Percentiles rank a stretch among this genome's conserved stretches.
Conservation (phyloP, 1,140 invertebrate genomes). For the Zaprionus davidi region DNA sequence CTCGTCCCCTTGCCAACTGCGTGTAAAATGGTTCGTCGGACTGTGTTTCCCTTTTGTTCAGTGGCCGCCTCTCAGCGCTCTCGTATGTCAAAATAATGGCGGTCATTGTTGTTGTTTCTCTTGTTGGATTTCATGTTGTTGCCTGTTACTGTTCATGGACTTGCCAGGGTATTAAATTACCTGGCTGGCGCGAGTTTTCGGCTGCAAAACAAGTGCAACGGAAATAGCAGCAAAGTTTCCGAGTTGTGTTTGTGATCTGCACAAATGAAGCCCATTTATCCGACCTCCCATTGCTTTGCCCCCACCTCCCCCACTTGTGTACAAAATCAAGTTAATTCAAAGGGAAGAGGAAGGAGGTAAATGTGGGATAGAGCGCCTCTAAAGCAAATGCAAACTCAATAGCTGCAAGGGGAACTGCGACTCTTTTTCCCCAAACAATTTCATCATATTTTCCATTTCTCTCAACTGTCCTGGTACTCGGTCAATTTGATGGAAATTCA, state of each 20-base stretch:
- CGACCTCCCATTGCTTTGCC: neutral
- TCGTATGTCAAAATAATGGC: conserved; percentile 80
- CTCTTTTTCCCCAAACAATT: neutral
- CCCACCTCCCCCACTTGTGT: neutral
- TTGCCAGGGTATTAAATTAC: conserved; percentile 38
- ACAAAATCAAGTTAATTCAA: neutral
- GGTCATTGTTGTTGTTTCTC: conserved; percentile 49
- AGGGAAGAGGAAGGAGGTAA: too few species aligned
- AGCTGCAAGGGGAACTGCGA: neutral
- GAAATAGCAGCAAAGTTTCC: conserved; percentile 20
- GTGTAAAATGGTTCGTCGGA: conserved; percentile 46
- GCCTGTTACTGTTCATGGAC: conserved; percentile 20
- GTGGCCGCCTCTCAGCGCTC: conserved; percentile 40
- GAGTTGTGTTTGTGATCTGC: conserved; percentile 4
- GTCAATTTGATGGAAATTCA: conserved; percentile 29
- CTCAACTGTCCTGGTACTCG: conserved; percentile 7
- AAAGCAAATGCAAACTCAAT: neutral
- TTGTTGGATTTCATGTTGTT: neutral
- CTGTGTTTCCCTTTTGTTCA: conserved; percentile 64
- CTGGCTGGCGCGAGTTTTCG: conserved; percentile 27
- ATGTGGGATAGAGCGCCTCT: neutral
- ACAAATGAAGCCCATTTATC: conserved; percentile 4
- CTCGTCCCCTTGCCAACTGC: conserved; percentile 22
- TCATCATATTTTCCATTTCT: conserved; percentile 6
- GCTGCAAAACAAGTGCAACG: conserved; percentile 28